These are phyloP conservation scores for Cepphus grylle DNA, from an alignment of 2,113 vertebrate genomes.

Conservation along the genomic window DNA sequence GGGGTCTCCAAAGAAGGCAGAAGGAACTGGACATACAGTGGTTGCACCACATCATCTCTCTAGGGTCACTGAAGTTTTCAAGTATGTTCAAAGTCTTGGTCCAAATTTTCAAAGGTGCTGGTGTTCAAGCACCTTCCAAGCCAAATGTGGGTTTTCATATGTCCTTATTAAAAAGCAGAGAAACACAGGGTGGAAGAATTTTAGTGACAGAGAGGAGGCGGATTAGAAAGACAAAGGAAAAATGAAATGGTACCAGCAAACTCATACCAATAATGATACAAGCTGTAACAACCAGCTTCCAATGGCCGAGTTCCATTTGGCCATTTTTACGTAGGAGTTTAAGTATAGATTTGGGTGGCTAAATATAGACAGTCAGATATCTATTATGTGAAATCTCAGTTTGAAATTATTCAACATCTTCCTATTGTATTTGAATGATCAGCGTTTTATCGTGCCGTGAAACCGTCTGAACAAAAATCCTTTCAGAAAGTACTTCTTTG, in stretches of 20 bases:
- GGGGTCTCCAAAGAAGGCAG: background rate
- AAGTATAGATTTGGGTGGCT: background rate
- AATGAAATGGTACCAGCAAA: background rate
- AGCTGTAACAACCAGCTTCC: background rate
- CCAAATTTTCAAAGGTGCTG: background rate
- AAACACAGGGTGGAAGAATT: background rate
- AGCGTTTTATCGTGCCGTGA: rapidly evolving
- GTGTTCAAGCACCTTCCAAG: background rate
- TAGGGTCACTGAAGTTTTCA: background rate
- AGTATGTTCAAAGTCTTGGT: background rate
- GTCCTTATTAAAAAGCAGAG: background rate
- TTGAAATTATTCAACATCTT: constrained; percentile 13
- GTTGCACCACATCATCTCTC: background rate
- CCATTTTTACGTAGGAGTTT: background rate
- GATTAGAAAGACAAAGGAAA: background rate
- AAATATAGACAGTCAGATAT: background rate
- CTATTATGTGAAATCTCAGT: background rate
- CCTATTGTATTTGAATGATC: constrained; percentile 29
- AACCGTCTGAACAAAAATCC: background rate
- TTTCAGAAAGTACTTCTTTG: background rate
- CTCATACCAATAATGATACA: rapidly evolving
- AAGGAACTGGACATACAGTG: background rate
- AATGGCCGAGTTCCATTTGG: background rate
- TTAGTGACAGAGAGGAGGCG: background rate
- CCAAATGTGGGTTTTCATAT: rapidly evolving